Percentiles rank a stretch among this genome's conserved stretches.
Evolutionary conservation across 1,140 invertebrate genomes (phyloP).

Genomic region (Hylaeus volcanicus): DNA sequence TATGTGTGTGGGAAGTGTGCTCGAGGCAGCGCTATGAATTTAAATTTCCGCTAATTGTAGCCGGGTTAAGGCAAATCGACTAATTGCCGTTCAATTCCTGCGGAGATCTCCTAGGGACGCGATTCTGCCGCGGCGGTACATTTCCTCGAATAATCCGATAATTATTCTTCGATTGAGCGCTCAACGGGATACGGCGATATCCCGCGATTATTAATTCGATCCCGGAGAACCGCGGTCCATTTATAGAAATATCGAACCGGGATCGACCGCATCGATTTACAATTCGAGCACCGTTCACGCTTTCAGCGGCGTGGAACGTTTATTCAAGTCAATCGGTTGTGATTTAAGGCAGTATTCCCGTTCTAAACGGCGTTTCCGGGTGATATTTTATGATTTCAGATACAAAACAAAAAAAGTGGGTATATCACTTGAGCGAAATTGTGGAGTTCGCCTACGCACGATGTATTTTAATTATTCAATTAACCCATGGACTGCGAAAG

Average conservation of each 20-base stretch:
- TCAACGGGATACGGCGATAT: slow-evolving; percentile 17
- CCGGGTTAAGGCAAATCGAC: slow-evolving; percentile 28
- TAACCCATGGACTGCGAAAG: too few species aligned
- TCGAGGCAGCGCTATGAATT: slow-evolving; percentile 40
- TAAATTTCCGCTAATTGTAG: slow-evolving; percentile 50
- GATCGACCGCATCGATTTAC: background rate
- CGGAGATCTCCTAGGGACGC: slow-evolving; percentile 1
- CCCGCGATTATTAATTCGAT: slow-evolving; percentile 36
- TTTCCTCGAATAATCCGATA: slow-evolving; percentile 45
- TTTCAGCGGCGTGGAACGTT: too few species aligned
- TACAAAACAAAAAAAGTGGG: too few species aligned
- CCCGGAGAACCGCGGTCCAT: background rate
- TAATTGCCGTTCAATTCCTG: slow-evolving; percentile 35
- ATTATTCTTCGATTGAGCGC: slow-evolving; percentile 43
- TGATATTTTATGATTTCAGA: too few species aligned
- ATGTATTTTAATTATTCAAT: too few species aligned
- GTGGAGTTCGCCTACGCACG: too few species aligned
- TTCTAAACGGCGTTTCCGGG: too few species aligned
- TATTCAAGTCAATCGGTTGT: too few species aligned
- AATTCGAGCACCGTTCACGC: too few species aligned
- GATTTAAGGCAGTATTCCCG: too few species aligned
- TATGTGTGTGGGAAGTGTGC: background rate
- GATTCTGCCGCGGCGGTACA: background rate
- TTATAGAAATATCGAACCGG: slow-evolving; percentile 23
- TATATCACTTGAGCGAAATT: too few species aligned